Conservation (phyloP, 1,140 invertebrate genomes). For the Bombus waltoni region DNA sequence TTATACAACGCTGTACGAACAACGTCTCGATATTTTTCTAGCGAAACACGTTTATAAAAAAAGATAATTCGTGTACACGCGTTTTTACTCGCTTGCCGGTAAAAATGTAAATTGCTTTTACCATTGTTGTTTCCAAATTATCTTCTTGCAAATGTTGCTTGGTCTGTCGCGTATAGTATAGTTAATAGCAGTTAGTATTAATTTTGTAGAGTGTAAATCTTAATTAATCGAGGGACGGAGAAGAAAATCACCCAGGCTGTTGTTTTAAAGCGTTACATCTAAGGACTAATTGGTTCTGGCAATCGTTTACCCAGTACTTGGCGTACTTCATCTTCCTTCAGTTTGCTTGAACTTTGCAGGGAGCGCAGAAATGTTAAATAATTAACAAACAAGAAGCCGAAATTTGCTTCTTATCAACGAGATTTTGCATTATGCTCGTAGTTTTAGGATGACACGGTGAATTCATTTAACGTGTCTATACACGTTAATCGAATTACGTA, state of each 20-base stretch:
- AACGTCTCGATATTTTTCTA: too few relatives aligned
- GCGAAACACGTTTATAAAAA: too few relatives aligned
- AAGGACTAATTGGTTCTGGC: slow-evolving; percentile 3
- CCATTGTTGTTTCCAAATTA: not conserved
- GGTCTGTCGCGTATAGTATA: not conserved
- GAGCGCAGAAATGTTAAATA: not conserved
- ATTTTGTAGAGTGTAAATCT: not conserved
- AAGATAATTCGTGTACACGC: too few relatives aligned
- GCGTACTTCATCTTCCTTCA: not conserved
- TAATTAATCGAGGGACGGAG: not conserved
- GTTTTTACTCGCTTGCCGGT: too few relatives aligned
- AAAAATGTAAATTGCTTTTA: not conserved
- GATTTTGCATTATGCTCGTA: not conserved
- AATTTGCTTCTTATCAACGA: not conserved
- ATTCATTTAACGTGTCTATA: not conserved
- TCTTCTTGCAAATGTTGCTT: not conserved
- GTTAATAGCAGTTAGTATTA: not conserved
- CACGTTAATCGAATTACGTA: not conserved
- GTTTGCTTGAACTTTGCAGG: not conserved
- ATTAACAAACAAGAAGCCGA: not conserved
- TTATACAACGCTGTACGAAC: too few relatives aligned
- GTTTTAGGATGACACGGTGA: too few relatives aligned
- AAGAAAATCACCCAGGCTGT: not conserved
- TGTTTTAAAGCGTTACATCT: not conserved
- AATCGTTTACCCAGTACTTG: not conserved